Evolutionary conservation across 2,113 vertebrate genomes (phyloP).

Genomic region (Neodon shergylaensis): DNA sequence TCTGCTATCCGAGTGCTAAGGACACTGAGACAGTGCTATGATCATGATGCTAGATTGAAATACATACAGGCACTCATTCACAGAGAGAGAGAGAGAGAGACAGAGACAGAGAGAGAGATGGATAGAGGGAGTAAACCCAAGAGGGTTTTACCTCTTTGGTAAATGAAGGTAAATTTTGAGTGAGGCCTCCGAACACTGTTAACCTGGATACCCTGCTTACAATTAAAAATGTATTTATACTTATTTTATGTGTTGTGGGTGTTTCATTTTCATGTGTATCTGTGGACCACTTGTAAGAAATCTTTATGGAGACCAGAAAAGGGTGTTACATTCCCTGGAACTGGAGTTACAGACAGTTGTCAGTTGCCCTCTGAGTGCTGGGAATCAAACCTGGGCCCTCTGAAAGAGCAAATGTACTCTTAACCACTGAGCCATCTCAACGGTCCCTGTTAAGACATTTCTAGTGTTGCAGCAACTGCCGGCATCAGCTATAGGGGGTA

Average conservation of each 20-base stretch:
- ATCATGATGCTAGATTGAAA: background rate
- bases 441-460: background rate
- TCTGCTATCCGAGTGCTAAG: background rate
- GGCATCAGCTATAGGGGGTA: background rate
- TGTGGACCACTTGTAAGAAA: background rate
- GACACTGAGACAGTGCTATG: background rate
- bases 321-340: no score
- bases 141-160: background rate
- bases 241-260: background rate
- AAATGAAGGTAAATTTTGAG: background rate
- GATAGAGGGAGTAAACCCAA: no score
- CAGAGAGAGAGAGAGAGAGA: background rate
- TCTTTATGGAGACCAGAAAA: no score
- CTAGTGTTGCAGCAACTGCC: background rate
- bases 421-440: no score
- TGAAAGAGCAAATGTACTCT: no score
- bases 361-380: no score
- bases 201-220: background rate
- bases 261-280: background rate
- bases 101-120: background rate
- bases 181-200: background rate
- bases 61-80: background rate
- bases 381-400: no score
- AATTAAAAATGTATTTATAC: background rate
- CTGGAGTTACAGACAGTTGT: no score